Percentiles rank a stretch among this genome's conserved stretches.
Conservation (phyloP, 2,113 vertebrate genomes). For the Terrapene triunguis region DNA sequence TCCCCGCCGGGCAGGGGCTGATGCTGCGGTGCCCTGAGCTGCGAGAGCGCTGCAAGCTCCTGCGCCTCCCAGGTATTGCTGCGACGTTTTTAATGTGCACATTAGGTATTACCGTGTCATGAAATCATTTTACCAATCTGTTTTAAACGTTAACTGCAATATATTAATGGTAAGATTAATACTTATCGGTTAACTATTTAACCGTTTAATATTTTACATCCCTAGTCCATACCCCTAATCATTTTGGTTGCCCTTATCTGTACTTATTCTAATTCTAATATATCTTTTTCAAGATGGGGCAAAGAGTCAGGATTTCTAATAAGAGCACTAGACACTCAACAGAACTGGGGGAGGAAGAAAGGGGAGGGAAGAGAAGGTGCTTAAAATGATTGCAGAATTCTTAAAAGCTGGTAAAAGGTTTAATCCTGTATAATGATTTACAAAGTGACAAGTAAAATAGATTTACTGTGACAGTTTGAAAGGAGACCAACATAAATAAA, state of each 20-base stretch:
- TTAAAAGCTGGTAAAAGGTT: slow-evolving; percentile 90
- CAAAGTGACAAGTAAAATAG: slow-evolving; percentile 93
- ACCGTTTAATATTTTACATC: too few species aligned
- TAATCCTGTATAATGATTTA: slow-evolving; percentile 95
- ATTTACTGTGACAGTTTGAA: slow-evolving; percentile 91
- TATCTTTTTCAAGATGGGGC: background rate
- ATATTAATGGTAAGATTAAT: too few species aligned
- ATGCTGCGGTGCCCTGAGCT: too few species aligned
- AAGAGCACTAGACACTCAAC: background rate
- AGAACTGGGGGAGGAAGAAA: background rate
- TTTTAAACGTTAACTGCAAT: too few species aligned
- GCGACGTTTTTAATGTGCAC: too few species aligned
- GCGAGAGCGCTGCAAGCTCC: background rate
- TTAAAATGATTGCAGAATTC: slow-evolving; percentile 62
- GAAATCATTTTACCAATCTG: too few species aligned
- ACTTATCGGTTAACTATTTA: too few species aligned
- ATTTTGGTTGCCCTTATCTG: background rate
- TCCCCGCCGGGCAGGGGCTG: too few species aligned
- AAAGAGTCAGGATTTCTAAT: background rate
- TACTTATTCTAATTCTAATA: background rate
- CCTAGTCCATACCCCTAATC: background rate
- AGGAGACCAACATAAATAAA: slow-evolving; percentile 87
- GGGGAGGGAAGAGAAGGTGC: background rate
- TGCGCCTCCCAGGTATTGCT: background rate
- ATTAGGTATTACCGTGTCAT: too few species aligned